Base-by-base conservation (phyloP, 2,797 vertebrate species). In the Oceanodroma leucorhoa region DNA sequence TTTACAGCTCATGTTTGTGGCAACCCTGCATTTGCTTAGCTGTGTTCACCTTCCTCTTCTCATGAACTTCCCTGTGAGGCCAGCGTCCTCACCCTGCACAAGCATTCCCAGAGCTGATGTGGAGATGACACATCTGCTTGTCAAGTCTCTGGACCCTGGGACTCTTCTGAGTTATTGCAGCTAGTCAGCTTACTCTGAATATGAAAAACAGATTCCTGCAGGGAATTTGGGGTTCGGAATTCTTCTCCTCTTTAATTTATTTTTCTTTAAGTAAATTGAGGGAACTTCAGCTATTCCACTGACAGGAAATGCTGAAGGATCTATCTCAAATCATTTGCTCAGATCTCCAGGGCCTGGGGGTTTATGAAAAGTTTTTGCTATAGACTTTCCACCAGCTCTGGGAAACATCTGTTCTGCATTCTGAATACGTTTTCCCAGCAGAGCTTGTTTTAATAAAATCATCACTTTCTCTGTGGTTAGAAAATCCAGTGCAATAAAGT, bases 381-480 rank as follows among this genome's bases (percentile, higher is more conserved):
- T 53, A 93, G 91, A 54, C 51, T 90, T 20, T 93, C 55, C 71
- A 85, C 43, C 54, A 93, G 51, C 48, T 89, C 83, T 83, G 75
- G 67, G 85, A 97, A 96, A 96, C 95, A 97, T 95, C 93, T 96
- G 93, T 93, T 96, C 90, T 4, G 2, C 60, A 53, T 93, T 92
- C 90, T 94, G 85, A 90, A 72, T 80, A 38, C 14, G 1, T 94
- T 94, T 94, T 95, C 90, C 94, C 91, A 95, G 53, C 29, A 94
- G 93, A 95, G 60, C n/a, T 73, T 70, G 34, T 90, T 95, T 96
- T 94, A 96, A 96, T 96, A 94, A 96, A 96, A 94, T 94, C 87
- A 93, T 95, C 70, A 64, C 95, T 94, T 96, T 91, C 87, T 87
- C 84, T 89, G 85, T 92, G 57, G 38, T 79, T 94, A 81, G 61